Percentiles rank a stretch among this genome's conserved stretches.
Conservation (phyloP, 2,888 invertebrate species). For the Phaedon cochleariae region DNA sequence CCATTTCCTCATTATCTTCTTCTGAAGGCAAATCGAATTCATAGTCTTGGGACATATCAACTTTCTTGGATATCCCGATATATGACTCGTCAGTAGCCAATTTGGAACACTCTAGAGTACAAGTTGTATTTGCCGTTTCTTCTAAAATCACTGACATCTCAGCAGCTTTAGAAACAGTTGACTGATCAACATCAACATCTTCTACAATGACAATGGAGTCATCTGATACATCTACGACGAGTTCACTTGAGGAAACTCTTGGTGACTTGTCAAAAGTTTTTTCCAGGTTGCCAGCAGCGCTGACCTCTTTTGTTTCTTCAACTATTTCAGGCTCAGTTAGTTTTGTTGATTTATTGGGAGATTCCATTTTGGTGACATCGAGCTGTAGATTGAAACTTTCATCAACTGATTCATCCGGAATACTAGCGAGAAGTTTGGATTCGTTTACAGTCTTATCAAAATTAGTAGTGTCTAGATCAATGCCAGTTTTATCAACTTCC, state of each 20-base stretch:
- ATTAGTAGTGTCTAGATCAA: slow-evolving; percentile 19
- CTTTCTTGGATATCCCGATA: slow-evolving; percentile 23
- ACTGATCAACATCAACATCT: too few species aligned
- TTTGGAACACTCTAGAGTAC: slow-evolving; percentile 9
- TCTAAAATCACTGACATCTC: neutral
- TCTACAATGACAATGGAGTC: too few species aligned
- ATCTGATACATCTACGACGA: too few species aligned
- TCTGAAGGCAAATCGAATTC: slow-evolving; percentile 43
- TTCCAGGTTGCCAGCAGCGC: neutral
- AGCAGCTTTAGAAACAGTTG: neutral
- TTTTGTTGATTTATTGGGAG: neutral
- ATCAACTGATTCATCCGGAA: slow-evolving; percentile 22
- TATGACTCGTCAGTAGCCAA: slow-evolving; percentile 14
- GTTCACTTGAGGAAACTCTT: too few species aligned
- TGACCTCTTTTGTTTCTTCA: neutral
- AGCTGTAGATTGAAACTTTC: slow-evolving; percentile 24
- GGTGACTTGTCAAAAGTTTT: neutral
- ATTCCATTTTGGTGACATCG: slow-evolving; percentile 14
- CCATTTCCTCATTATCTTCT: slow-evolving; percentile 26
- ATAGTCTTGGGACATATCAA: slow-evolving; percentile 36
- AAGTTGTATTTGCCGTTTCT: neutral
- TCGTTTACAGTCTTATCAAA: slow-evolving; percentile 19
- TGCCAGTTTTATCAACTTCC: slow-evolving; percentile 41
- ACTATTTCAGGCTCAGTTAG: slow-evolving; percentile 6
- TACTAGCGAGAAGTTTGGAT: neutral